Percentiles rank a stretch among this genome's conserved stretches.
phyloP scores from a whole-genome alignment of 2,113 vertebrate genomes.

The Sinocyclocheilus grahami region DNA sequence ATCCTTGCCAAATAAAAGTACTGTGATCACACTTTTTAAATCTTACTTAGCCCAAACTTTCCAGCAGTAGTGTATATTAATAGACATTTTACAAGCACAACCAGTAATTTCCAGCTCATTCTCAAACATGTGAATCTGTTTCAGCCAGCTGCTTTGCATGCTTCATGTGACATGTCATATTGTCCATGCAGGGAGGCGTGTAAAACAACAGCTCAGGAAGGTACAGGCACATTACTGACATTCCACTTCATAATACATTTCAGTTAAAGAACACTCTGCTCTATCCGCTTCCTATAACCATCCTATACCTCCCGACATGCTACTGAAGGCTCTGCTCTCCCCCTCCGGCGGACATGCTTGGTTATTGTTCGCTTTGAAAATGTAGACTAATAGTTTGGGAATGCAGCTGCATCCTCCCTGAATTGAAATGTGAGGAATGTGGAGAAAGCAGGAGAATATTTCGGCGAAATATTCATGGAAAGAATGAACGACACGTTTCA shows the following conservation, averaged over 20 bases:
- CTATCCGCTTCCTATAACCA: background rate
- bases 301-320: background rate
- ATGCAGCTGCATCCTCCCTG: slow-evolving; percentile 36
- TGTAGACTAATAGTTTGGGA: slow-evolving; percentile 41
- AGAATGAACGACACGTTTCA: slow-evolving; percentile 20
- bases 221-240: slow-evolving; percentile 13
- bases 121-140: background rate
- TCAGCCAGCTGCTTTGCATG: background rate
- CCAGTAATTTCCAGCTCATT: background rate
- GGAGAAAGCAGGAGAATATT: slow-evolving; percentile 1
- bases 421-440: slow-evolving; percentile 11
- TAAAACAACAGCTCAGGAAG: background rate
- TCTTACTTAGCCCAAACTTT: too few relatives aligned
- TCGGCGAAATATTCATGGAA: slow-evolving; percentile 42
- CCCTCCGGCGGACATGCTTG: background rate
- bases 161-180: background rate
- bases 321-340: background rate
- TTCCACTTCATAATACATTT: slow-evolving; percentile 8
- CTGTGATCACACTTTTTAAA: too few relatives aligned
- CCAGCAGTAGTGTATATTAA: background rate
- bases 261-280: slow-evolving; percentile 24
- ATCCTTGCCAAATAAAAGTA: too few relatives aligned
- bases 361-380: slow-evolving; percentile 19
- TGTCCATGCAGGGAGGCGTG: background rate
- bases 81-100: background rate